Evolutionary conservation across 2,888 invertebrate species (phyloP).

Genomic region (Drosophila birchii): DNA sequence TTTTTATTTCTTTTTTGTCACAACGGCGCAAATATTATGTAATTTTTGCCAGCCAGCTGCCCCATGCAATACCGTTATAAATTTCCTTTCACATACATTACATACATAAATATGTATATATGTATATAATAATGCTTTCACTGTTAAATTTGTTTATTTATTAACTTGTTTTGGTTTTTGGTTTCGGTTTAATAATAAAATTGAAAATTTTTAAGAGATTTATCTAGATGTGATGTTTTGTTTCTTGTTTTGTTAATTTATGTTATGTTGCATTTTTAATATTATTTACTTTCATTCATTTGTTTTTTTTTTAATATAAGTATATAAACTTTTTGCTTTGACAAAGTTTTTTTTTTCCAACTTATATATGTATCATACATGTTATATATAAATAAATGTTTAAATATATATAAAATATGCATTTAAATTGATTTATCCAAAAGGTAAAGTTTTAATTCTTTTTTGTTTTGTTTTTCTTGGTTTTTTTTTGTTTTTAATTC

Average conservation of each 20-base stretch:
- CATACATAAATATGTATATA: constrained; percentile 42
- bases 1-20: constrained; percentile 39
- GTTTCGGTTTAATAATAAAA: constrained; percentile 80
- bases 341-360: constrained; percentile 71
- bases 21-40: constrained; percentile 54
- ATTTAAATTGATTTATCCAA: constrained; percentile 80
- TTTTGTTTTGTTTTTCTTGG: constrained; percentile 54
- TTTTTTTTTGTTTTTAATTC: constrained; percentile 25
- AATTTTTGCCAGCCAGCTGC: constrained; percentile 61
- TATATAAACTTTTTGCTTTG: constrained; percentile 75
- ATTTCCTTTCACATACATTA: constrained; percentile 43
- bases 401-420: constrained; percentile 78
- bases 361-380: constrained; percentile 71
- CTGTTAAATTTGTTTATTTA: constrained; percentile 73
- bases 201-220: constrained; percentile 82
- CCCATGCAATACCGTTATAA: constrained; percentile 65
- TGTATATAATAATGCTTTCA: constrained; percentile 75
- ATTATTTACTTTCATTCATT: constrained; percentile 61
- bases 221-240: constrained; percentile 78
- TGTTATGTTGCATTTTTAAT: constrained; percentile 67
- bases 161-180: constrained; percentile 46
- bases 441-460: constrained; percentile 79
- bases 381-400: constrained; percentile 77
- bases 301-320: constrained; percentile 70
- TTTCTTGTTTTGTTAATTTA: constrained; percentile 61